Base-by-base conservation (phyloP, 2,888 invertebrate genomes). In the Papilio elwesi region DNA sequence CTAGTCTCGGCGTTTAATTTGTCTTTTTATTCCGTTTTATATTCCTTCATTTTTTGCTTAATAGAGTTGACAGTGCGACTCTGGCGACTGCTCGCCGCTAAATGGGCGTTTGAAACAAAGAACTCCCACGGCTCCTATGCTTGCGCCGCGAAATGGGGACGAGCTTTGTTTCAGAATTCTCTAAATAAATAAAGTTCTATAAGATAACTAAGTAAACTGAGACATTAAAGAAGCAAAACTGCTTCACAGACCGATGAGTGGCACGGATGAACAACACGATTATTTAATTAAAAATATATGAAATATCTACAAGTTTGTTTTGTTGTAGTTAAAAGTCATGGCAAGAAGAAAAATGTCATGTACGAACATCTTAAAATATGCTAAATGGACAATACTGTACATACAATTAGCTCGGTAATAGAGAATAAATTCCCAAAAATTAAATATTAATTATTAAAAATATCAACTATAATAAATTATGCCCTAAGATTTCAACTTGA, bases 1-100 rank as follows among this genome's bases (percentile, higher is more conserved):
- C 87, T 84, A 84, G 86, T 84, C 87, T 84, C 80, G 80, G 85
- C 80, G 81, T 87, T 90, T 90, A 89, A 90, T 89, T 91, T 88
- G 80, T 81, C 81, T 84, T 87, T 89, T 90, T 85, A 84, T 86
- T 83, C 74, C 74, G 83, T 84, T 82, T 82, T 80, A 78, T 80
- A 79, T 81, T 81, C 78, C 80, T 83, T 80, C 81, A 80, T 85
- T 87, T 88, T 83, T 87, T 86, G 82, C 83, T 84, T 86, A 85
- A 85, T 87, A 85, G 83, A 85, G 84, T 84, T 83, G 83, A 85
- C 83, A 80, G 78, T 81, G 78, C 76, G 81, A 80, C 75, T 76
- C 76, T 71, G 74, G 76, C 78, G 71, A 65, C 59, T 76, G 77
- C 75, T 78, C 78, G 79, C 78, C 78, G 77, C 79, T 79, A 80